Percentiles rank a stretch among this genome's conserved stretches.
Conservation (phyloP, 2,888 invertebrate species). For the Oscheius sp. region DNA sequence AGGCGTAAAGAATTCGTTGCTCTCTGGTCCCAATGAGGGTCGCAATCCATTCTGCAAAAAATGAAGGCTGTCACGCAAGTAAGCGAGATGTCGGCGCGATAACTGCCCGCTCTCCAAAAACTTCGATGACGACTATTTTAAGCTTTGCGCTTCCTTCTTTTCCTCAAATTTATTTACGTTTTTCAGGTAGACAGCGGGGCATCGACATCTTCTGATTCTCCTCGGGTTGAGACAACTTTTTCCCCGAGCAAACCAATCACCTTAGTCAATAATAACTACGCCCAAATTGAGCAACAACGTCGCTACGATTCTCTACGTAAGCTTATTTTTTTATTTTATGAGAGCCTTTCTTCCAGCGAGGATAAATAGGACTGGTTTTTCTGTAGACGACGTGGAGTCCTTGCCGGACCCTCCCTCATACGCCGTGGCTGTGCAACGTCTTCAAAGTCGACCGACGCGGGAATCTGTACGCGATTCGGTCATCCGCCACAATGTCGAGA, state of each 20-base stretch:
- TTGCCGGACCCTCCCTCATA: conserved; percentile 60
- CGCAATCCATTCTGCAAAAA: conserved; percentile 1
- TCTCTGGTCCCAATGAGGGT: background rate
- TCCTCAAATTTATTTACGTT: background rate
- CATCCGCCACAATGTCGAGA: conserved; percentile 54
- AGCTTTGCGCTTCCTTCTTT: background rate
- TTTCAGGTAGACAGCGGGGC: conserved; percentile 52
- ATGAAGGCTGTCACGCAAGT: conserved; percentile 26
- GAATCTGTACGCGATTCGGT: conserved; percentile 57
- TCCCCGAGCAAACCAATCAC: conserved; percentile 20
- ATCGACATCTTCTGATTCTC: conserved; percentile 45
- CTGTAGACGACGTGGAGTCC: conserved; percentile 49
- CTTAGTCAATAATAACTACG: conserved; percentile 30
- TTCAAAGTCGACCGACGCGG: conserved; percentile 30
- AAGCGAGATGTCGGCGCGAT: conserved; percentile 14
- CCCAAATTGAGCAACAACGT: conserved; percentile 22
- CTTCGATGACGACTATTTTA: too few species aligned
- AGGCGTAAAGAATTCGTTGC: background rate
- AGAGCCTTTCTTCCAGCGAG: conserved; percentile 15
- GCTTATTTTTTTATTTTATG: background rate
- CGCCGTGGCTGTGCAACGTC: conserved; percentile 53
- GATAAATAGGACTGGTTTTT: conserved; percentile 43
- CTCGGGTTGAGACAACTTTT: conserved; percentile 21
- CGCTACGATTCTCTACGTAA: conserved; percentile 39
- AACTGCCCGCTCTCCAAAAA: conserved; percentile 8